A percentile compares a stretch with the other conserved stretches of the same genome.
phyloP scores from a whole-genome alignment of 2,888 invertebrate species.

The Aphidoletes aphidimyza region DNA sequence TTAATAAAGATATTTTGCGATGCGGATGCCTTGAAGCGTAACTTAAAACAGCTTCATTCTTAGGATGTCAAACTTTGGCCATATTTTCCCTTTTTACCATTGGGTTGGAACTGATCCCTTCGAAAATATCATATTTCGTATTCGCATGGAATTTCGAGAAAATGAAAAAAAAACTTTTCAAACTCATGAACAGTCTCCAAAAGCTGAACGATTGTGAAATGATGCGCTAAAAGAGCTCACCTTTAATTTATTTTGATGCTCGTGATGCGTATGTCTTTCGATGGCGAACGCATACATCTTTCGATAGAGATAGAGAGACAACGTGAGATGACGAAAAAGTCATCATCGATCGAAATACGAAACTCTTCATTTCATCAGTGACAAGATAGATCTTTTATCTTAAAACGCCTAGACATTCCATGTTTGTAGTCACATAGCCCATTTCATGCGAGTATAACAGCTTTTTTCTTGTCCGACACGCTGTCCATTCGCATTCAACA shows the following conservation, averaged over 20 bases:
- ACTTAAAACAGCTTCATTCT: background rate
- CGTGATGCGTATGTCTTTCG: background rate
- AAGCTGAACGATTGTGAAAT: background rate
- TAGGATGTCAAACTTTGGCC: no score
- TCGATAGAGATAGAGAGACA: background rate
- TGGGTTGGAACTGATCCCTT: no score
- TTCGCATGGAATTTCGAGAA: background rate
- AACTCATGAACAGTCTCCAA: background rate
- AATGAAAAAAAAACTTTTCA: background rate
- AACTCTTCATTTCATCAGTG: constrained; percentile 12
- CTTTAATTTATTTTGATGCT: constrained; percentile 36
- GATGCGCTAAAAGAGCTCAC: background rate
- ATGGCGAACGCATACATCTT: background rate
- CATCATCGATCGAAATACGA: background rate
- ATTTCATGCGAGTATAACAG: background rate
- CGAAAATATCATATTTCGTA: no score
- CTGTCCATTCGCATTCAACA: background rate
- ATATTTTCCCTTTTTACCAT: no score
- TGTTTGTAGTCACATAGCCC: background rate
- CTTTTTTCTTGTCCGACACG: background rate
- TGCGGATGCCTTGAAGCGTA: background rate
- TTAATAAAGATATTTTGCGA: constrained; percentile 28
- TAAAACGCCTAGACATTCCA: background rate
- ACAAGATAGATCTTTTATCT: background rate
- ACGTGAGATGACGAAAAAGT: background rate